A percentile compares a stretch with the other conserved stretches of the same genome.
These are phyloP conservation scores for Morpho achilles DNA, from an alignment of 2,888 invertebrate genomes.

Conservation along the genomic window DNA sequence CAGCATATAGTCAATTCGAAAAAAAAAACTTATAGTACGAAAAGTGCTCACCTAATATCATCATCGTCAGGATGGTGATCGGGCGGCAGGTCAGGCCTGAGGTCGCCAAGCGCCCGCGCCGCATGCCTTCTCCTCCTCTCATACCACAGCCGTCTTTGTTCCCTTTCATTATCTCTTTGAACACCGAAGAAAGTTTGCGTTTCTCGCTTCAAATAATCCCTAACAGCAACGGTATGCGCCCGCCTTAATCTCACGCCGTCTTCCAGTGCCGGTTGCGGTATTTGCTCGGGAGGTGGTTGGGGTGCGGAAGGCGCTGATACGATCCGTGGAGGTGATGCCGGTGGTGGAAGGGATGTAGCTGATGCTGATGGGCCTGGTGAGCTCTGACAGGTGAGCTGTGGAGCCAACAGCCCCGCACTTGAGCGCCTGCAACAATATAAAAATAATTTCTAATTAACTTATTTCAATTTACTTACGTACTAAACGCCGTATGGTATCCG, in stretches of 20 bases:
- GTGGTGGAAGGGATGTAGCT: conserved; percentile 54
- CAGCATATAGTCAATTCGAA: no score
- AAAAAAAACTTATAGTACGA: not conserved
- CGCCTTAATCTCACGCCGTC: conserved; percentile 69
- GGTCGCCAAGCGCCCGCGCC: conserved; percentile 82
- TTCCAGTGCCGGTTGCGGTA: conserved; percentile 63
- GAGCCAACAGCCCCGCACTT: conserved; percentile 67
- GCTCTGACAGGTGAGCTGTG: conserved; percentile 64
- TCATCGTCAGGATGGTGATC: conserved; percentile 81
- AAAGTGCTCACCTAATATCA: conserved; percentile 64
- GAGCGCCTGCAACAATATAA: conserved; percentile 65
- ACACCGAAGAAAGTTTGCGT: conserved; percentile 93
- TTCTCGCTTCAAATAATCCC: conserved; percentile 86
- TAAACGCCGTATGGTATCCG: no score
- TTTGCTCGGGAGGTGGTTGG: conserved; percentile 46
- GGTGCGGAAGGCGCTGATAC: conserved; percentile 54
- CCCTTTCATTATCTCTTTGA: conserved; percentile 86
- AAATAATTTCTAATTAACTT: not conserved
- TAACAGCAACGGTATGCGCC: conserved; percentile 64
- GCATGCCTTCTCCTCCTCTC: conserved; percentile 89
- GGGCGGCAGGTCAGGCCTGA: conserved; percentile 79
- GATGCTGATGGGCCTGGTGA: conserved; percentile 56
- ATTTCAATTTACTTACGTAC: no score
- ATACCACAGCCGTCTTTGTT: conserved; percentile 87
- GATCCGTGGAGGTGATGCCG: conserved; percentile 67